Conservation (phyloP, 2,113 vertebrate species). For the Numida meleagris region DNA sequence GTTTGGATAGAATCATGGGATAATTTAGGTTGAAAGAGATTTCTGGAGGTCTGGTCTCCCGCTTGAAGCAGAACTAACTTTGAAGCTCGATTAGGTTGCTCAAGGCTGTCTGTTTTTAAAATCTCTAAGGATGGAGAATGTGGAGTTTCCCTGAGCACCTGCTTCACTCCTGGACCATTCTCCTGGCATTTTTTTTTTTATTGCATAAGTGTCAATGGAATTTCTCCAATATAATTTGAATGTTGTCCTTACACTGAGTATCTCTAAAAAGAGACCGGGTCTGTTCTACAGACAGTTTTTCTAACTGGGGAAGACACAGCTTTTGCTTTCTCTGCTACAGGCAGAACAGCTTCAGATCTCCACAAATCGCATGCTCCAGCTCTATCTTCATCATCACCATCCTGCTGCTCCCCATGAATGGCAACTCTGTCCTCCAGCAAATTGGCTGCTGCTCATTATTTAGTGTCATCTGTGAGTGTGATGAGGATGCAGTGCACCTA, state of each 20-base stretch:
- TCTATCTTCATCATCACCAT: background rate
- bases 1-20: background rate
- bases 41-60: background rate
- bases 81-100: background rate
- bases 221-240: background rate
- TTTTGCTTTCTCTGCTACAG: background rate
- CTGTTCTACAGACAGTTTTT: accelerated
- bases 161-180: background rate
- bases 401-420: background rate
- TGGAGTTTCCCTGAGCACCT: background rate
- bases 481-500: background rate
- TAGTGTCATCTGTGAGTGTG: background rate
- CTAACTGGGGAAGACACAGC: background rate
- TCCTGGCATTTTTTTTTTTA: background rate
- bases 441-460: background rate
- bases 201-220: background rate
- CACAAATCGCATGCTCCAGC: background rate
- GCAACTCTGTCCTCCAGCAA: background rate
- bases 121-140: background rate
- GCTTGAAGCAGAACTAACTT: background rate
- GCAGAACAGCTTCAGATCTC: background rate
- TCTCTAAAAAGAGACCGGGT: background rate
- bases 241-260: background rate
- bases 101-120: background rate
- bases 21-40: background rate